Evolutionary conservation across 2,797 vertebrate species (phyloP), one percentile per base, ranked within the genome.

Genomic region (Oryzias sinensis): DNA sequence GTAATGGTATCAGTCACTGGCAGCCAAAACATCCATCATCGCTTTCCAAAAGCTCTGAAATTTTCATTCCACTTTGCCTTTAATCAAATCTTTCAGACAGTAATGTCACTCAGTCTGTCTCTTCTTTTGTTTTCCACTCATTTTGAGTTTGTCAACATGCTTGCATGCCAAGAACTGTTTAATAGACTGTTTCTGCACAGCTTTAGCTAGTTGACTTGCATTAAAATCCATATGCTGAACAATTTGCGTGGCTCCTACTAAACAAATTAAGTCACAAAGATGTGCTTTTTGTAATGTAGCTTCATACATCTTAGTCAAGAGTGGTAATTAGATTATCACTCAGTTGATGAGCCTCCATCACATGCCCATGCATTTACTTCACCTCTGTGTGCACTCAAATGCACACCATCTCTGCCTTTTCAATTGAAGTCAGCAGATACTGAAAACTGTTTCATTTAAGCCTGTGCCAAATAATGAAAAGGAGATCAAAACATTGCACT

Each of bases 171-270:
- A 65, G 74, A 85, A 70, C 86, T 84, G 83, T 81, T 75, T 76
- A 88, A 85, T 67, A 71, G 74, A 67, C 62, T 56, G 61, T 84
- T 90, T 81, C 64, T 70, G 69, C 68, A 65, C 69, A 40, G 64
- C 33, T 47, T 69, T 80, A 85, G 84, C 79, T 80, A 78, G 88
- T 79, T 80, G 68, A 67, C 73, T 62, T 74, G 70, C 72, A 81
- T 88, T 72, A 74, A 71, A 74, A 83, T 81, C 76, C 70, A 75
- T 83, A 83, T 87, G 79, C 75, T 81, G 74, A 88, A 84, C 92
- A 87, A 82, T 86, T 90, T 88, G 83, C 81, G 67, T 71, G 74
- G 82, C 84, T 91, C 87, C 79, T 83, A 88, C 69, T 11, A 63
- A 75, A 37, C 79, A 65, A 52, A 89, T 86, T 71, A 91, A 91